Percentiles rank a stretch among this genome's conserved stretches.
Conservation (phyloP, 2,888 invertebrate genomes). For the Sphaerophoria taeniata region DNA sequence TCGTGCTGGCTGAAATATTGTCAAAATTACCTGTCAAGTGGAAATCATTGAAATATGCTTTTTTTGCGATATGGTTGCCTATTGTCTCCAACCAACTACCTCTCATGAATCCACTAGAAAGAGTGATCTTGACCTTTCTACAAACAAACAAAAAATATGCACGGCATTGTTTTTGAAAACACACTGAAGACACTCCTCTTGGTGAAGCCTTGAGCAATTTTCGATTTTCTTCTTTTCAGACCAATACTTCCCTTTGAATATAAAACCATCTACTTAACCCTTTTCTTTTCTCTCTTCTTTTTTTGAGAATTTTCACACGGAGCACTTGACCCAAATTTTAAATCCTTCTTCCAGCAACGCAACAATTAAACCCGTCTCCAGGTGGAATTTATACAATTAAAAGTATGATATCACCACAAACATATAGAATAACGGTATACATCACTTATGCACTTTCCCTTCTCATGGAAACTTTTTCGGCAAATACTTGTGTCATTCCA, state of each 20-base stretch:
- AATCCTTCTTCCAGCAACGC: constrained; percentile 12
- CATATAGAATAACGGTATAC: background rate
- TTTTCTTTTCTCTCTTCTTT: background rate
- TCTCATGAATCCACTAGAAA: no score
- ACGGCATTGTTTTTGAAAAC: no score
- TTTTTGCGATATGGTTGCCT: no score
- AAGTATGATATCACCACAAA: background rate
- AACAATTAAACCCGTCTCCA: constrained; percentile 29
- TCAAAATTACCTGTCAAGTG: no score
- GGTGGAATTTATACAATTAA: constrained; percentile 2
- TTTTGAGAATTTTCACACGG: constrained; percentile 11
- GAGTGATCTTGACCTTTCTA: no score
- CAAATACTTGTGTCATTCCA: background rate
- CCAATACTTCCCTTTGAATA: background rate
- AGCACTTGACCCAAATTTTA: constrained; percentile 55
- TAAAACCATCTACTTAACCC: background rate
- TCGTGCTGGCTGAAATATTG: no score
- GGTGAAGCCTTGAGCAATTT: no score
- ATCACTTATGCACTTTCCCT: background rate
- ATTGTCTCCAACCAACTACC: no score
- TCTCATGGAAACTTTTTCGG: background rate
- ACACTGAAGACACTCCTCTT: no score
- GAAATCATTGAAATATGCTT: no score
- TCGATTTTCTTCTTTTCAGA: no score
- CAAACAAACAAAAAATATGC: no score